Base-by-base conservation (phyloP, 2,113 vertebrate genomes). In the Cercocebus atys region DNA sequence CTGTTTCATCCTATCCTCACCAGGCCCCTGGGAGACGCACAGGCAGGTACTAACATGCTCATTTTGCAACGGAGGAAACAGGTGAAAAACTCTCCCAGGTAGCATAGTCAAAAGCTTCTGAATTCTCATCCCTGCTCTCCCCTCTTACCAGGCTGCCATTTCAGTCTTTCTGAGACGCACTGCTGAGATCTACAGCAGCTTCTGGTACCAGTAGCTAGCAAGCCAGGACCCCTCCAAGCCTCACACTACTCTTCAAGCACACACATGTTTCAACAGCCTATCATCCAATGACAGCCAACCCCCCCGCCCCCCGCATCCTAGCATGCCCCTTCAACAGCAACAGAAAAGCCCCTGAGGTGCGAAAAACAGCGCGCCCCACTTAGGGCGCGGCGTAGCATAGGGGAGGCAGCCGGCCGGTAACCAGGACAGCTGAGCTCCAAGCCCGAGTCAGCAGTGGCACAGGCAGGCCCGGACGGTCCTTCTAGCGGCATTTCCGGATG, bases 211-310 rank as follows among this genome's bases (percentile, higher is more conserved):
- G 38, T 32, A 85, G 76, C 22, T 89, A 85, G 86, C 59, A 92
- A 95, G 45, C 38, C 85, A 85, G 73, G 89, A 57, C 59, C 30
- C 55, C 89, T 82, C 22, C 89, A 27, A 90, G 93, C 76, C 88
- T n/a, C 73, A 50, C 55, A 87, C 43, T 66, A 75, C 14, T 86
- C 86, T 68, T 81, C 30, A 72, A 76, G 27, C 40, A 87, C 40
- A 93, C 86, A 79, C 47, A 61, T 75, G 95, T 82, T 88, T 81
- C 94, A 83, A 93, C 43, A 61, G 47, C 78, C 68, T 16, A 90
- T n/a, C 64, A 81, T 12, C 2, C 7, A 81, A 61, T 6, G 66
- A 78, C 95, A 55, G 45, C 79, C 80, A 81, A 47, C 61, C 16
- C 40, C 40, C 38, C 25, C 18, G 61, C 11, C 61, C 32, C 66